These are phyloP conservation scores for Indicator indicator DNA, from an alignment of 2,113 vertebrate species.

Conservation along the genomic window DNA sequence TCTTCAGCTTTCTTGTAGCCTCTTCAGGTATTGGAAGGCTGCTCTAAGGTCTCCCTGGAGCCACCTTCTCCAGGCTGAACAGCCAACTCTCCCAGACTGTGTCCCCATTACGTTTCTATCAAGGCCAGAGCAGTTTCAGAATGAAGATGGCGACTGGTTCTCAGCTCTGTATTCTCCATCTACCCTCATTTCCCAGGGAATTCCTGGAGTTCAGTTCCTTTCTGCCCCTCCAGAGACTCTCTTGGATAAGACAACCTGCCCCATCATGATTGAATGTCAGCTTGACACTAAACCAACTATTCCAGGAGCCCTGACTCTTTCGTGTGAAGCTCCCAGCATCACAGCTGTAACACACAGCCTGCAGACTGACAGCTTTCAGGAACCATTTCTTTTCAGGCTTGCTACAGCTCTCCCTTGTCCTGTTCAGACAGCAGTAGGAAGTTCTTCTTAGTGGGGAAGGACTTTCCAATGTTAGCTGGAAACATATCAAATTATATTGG, in stretches of 20 bases:
- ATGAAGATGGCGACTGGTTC: accelerated
- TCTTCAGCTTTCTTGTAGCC: too few species aligned
- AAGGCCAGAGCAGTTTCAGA: background rate
- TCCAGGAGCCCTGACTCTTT: background rate
- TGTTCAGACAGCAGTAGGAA: background rate
- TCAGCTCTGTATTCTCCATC: background rate
- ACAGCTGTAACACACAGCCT: background rate
- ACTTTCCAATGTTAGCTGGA: background rate
- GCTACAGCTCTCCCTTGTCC: background rate
- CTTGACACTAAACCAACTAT: background rate
- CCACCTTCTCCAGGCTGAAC: too few species aligned
- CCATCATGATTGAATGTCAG: background rate
- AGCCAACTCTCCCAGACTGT: background rate
- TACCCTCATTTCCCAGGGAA: accelerated
- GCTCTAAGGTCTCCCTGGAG: too few species aligned
- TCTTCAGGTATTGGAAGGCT: too few species aligned
- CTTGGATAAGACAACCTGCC: background rate
- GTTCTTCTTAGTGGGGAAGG: background rate
- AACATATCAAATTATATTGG: background rate
- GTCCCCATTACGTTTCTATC: background rate
- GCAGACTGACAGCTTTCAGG: background rate
- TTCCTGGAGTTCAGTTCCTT: background rate
- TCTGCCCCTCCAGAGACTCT: background rate
- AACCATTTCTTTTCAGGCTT: background rate
- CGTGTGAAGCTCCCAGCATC: background rate